Percentiles rank a stretch among this genome's conserved stretches.
Evolutionary conservation across 2,888 invertebrate genomes (phyloP).

Genomic region (Beris chalybata): DNA sequence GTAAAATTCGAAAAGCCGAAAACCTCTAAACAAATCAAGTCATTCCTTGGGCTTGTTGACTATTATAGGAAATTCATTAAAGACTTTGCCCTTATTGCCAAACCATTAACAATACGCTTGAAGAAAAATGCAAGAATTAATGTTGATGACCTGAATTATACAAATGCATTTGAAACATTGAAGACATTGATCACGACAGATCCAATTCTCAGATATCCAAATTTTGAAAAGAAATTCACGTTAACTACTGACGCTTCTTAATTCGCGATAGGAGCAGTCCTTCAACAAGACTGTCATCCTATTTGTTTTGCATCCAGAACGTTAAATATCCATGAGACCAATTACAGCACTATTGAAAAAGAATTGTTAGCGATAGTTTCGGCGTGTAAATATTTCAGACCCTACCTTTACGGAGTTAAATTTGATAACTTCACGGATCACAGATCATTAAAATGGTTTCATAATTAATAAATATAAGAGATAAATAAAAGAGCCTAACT

Average conservation of each 20-base stretch:
- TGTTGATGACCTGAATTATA: neutral
- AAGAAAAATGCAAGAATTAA: neutral
- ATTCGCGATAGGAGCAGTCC: slow-evolving; percentile 7
- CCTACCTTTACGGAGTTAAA: no score
- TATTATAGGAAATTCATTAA: neutral
- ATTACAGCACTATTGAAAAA: no score
- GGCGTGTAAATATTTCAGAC: no score
- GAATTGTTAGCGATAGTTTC: no score
- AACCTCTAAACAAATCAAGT: slow-evolving; percentile 42
- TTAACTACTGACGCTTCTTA: neutral
- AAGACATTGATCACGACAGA: neutral
- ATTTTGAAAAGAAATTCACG: neutral
- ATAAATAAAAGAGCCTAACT: no score
- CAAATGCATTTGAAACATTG: neutral
- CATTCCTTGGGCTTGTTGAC: slow-evolving; percentile 25
- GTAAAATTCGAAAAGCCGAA: slow-evolving; percentile 41
- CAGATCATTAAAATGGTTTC: no score
- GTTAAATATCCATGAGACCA: no score
- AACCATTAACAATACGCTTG: neutral
- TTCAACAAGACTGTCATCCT: neutral
- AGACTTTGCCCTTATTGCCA: neutral
- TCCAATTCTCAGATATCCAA: neutral
- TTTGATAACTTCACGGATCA: no score
- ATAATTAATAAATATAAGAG: no score
- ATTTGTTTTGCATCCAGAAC: neutral